Base-by-base conservation (phyloP, 2,797 vertebrate genomes). In the Thamnophis elegans region DNA sequence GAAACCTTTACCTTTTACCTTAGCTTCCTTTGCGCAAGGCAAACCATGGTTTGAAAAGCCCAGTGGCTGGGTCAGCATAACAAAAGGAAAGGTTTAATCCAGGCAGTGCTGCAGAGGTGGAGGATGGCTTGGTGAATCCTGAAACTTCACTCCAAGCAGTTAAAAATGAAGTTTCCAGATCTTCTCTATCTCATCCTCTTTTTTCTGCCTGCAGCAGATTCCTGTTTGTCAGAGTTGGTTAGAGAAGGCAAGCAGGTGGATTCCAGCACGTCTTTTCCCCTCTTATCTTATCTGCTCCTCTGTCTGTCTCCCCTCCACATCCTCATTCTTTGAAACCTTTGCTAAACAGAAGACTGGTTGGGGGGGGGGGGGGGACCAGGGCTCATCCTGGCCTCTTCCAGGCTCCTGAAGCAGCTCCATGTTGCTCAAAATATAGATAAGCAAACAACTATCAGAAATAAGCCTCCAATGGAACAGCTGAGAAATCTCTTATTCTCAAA, bases 201-300 rank as follows among this genome's bases (percentile, higher is more conserved):
- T 85, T 65, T 91, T 26, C 73, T 85, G 68, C 59, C 59, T 32
- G 16, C 55, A 54, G 87, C 88, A n/a, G 32, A 88, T 85, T 90
- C 85, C 20, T 22, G 51, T 25, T 85, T 88, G 36, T 28, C 68
- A 36, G 18, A n/a, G 42, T 8, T 28, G 32, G 68, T 65, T 32
- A 28, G 36, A 14, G 26, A 26, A 92, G 53, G 16, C 18, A 54
- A 51, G 89, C 56, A 92, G 86, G 89, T 92, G 91, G 55, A 94
- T 94, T 92, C 93, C 93, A 56, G 91, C 93, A 94, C 91, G 91
- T 92, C 86, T 12, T 90, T 87, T 5, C 16, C 55, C 51, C 65
- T 10, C 87, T 85, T 87, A 68, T 18, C 47, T 87, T 92, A 91
- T 90, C 90, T 73, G 36, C 58, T 60, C 22, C 58, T 14, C 90